These are phyloP conservation scores for Bhutanitis thaidina DNA, from an alignment of 2,888 invertebrate species.

Conservation along the genomic window DNA sequence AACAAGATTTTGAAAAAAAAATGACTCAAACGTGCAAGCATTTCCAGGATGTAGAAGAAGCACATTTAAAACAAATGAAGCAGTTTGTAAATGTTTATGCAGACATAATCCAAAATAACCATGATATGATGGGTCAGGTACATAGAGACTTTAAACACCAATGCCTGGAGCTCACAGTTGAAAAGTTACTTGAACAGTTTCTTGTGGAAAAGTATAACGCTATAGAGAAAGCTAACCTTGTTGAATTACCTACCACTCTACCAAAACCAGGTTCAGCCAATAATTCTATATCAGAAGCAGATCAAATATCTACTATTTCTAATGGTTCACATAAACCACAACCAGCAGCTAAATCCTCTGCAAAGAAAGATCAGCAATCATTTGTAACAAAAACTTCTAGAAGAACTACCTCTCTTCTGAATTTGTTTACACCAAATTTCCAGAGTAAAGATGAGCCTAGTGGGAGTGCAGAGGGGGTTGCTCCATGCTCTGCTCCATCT, in stretches of 20 bases:
- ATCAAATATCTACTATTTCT: constrained; percentile 70
- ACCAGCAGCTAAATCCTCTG: constrained; percentile 75
- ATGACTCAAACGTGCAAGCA: constrained; percentile 96
- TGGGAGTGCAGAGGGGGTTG: constrained; percentile 82
- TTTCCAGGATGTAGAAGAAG: constrained; percentile 97
- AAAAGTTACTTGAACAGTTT: constrained; percentile 94
- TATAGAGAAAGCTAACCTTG: constrained; percentile 92
- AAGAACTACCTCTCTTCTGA: constrained; percentile 95
- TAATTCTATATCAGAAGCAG: constrained; percentile 75
- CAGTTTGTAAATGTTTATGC: constrained; percentile 95
- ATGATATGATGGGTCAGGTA: constrained; percentile 95
- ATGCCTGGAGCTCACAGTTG: constrained; percentile 94
- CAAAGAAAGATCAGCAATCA: constrained; percentile 83
- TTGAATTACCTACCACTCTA: constrained; percentile 63
- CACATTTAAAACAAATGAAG: constrained; percentile 96
- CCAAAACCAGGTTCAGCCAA: constrained; percentile 73
- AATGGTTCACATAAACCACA: constrained; percentile 73
- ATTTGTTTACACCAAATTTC: constrained; percentile 97
- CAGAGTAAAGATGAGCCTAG: constrained; percentile 89
- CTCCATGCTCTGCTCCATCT: constrained; percentile 84
- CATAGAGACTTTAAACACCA: constrained; percentile 95
- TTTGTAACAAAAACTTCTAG: constrained; percentile 88
- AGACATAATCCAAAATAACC: constrained; percentile 92
- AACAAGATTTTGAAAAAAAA: constrained; percentile 97
- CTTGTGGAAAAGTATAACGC: constrained; percentile 96